Conservation (phyloP, 2,113 vertebrate genomes). For the Callorhinus ursinus region DNA sequence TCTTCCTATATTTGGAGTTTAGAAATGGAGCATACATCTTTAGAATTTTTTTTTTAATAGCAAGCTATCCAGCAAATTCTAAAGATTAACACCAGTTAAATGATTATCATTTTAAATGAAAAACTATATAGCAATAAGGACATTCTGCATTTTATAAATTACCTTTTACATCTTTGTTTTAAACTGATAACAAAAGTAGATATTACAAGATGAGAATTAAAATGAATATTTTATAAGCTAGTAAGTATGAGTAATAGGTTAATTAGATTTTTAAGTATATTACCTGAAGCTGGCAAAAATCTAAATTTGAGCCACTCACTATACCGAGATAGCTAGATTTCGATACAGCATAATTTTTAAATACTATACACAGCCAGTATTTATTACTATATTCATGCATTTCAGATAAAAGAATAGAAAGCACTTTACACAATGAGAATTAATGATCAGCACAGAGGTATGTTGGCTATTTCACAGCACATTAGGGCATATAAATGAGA, state of each 20-base stretch:
- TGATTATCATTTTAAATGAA: not conserved
- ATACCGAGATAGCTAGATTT: not conserved
- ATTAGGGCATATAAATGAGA: not conserved
- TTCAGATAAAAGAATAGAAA: not conserved
- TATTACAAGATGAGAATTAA: slow-evolving; percentile 6
- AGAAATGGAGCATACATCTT: not conserved
- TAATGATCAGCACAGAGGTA: not conserved
- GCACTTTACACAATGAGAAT: not conserved
- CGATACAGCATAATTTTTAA: not conserved
- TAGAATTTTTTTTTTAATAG: not conserved
- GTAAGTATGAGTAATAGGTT: not conserved
- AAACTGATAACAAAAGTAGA: slow-evolving; percentile 13
- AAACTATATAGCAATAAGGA: not conserved
- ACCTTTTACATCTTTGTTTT: not conserved
- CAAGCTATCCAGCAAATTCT: not conserved
- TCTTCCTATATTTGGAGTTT: not conserved
- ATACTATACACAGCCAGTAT: not conserved
- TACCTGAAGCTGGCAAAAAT: not conserved
- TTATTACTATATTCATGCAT: not conserved
- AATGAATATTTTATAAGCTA: not conserved
- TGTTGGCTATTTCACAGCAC: not conserved
- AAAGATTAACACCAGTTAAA: not conserved
- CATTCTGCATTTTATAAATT: not conserved
- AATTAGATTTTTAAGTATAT: slow-evolving; percentile 27
- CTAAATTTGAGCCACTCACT: not conserved